Evolutionary conservation across 2,797 vertebrate genomes (phyloP), one percentile per base, ranked within the genome.

Genomic region (Premnoplex brunnescens): DNA sequence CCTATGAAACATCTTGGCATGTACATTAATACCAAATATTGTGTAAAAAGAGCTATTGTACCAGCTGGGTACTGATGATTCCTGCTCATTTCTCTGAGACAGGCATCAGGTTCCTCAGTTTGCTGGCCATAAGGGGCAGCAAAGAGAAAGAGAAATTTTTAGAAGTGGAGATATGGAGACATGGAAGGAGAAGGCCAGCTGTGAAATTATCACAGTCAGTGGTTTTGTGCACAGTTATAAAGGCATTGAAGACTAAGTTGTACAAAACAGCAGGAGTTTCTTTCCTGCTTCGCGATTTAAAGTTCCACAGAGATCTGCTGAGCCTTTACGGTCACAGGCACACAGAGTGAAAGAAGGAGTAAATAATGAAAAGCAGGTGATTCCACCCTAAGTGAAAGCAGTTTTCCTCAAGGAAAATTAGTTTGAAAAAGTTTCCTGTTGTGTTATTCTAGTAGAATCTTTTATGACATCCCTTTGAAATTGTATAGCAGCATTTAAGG

Each of bases 291-390:
- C 56, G 12, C 2, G 3, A 43, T 89, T 96, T 95, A 94, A 93
- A 63, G 32, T 90, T 96, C 79, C 87, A 26, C 43, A 56, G 93
- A 75, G 85, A 72, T 94, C 78, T 89, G 43, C 64, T 83, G 71
- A 87, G 41, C 52, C 85, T 51, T 94, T 91, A 67, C 9, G 6
- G 64, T 85, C 59, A 73, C 62, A 22, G 71, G n/a, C 41, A n/a
- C 19, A 84, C 30, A 62, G 62, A 92, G 66, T 79, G 89, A 88
- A 78, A 80, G 54, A 41, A 82, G 56, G 85, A 48, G 85, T 54
- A 92, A 92, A 85, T 91, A 96, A 94, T 83, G 73, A 73, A 93
- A 96, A 81, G 19, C 76, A 91, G 74, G 43, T 91, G 79, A 56
- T 75, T 81, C 58, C 55, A 4, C 12, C 19, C 36, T 77, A 91